Percentiles rank a stretch among this genome's conserved stretches.
Conservation (phyloP, 1,140 invertebrate genomes). For the Aphaenogaster floridana region DNA sequence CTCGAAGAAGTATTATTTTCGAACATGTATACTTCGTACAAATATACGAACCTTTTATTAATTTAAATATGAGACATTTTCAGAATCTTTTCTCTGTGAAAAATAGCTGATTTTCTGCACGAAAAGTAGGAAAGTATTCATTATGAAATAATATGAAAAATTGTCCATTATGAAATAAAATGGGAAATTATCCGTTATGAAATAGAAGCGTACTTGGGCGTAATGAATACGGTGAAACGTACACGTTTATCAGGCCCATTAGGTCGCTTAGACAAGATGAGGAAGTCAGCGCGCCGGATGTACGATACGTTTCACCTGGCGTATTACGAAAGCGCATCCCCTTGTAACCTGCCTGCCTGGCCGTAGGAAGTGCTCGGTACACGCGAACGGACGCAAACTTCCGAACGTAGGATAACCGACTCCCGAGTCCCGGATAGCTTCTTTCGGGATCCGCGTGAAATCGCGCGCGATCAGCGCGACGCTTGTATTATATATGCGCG, state of each 20-base stretch:
- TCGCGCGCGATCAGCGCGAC: constrained; percentile 36
- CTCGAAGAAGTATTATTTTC: neutral
- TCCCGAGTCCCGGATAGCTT: constrained; percentile 4
- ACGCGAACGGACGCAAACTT: constrained; percentile 28
- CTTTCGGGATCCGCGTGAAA: constrained; percentile 20
- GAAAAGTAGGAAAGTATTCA: neutral
- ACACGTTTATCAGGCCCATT: constrained; percentile 29
- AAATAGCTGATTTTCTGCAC: neutral
- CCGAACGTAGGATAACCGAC: constrained; percentile 16
- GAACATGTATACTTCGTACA: neutral
- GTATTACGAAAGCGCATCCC: constrained; percentile 37
- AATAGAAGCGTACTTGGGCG: neutral
- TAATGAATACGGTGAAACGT: constrained; percentile 14
- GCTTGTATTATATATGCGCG: constrained; percentile 28
- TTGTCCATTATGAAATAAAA: neutral
- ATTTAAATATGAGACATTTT: neutral
- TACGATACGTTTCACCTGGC: constrained; percentile 53
- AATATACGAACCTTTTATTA: neutral
- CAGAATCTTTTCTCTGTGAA: neutral
- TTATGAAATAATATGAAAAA: neutral
- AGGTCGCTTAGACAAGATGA: constrained; percentile 34
- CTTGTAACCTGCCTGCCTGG: constrained; percentile 22
- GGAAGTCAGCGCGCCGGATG: constrained; percentile 33
- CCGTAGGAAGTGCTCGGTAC: constrained; percentile 10
- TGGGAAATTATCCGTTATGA: neutral